Evolutionary conservation across 2,113 vertebrate species (phyloP), one percentile per base, ranked within the genome.

Genomic region (Ochotona princeps): DNA sequence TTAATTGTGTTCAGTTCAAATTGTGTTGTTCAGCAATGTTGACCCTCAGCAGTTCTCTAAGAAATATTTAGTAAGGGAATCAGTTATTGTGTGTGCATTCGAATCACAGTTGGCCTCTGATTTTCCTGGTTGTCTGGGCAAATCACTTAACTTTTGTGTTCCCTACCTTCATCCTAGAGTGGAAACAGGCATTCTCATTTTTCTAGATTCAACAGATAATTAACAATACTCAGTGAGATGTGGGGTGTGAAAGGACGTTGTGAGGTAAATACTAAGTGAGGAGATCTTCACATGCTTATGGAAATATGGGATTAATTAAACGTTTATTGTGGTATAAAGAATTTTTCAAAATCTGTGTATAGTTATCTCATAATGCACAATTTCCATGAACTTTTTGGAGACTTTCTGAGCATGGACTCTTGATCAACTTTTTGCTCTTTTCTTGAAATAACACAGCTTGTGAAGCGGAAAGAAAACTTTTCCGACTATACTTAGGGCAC

Each of bases 391-490:
- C 13, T 57, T 57, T 57, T 18, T 57, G 54, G 54, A 57, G 54
- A 57, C 10, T 57, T 18, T 18, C 18, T 18, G 54, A 17, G 5
- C 18, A 57, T 57, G 54, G 54, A 44, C 38, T 44, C 38, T 44
- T 44, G 38, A 3, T 44, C 38, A 44, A 44, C 38, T 44, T 44
- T 44, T 44, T 44, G 73, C 72, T 32, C 15, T 90, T 72, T 83
- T 35, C 88, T 81, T 82, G 82, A 60, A 90, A 72, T 21, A 82
- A n/a, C 30, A 32, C n/a, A 76, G 32, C 51, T 74, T 86, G 79
- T 82, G 92, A 85, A 84, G 95, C 57, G 26, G 79, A 83, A 89
- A 83, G 72, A 67, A 66, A 89, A 66, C 18, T 73, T 79, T 80
- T 72, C 67, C 26, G 38, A 47, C 44, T 38, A 14, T 66, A 20